Evolutionary conservation across 2,797 vertebrate species (phyloP).

Genomic region (Ibycter americanus): DNA sequence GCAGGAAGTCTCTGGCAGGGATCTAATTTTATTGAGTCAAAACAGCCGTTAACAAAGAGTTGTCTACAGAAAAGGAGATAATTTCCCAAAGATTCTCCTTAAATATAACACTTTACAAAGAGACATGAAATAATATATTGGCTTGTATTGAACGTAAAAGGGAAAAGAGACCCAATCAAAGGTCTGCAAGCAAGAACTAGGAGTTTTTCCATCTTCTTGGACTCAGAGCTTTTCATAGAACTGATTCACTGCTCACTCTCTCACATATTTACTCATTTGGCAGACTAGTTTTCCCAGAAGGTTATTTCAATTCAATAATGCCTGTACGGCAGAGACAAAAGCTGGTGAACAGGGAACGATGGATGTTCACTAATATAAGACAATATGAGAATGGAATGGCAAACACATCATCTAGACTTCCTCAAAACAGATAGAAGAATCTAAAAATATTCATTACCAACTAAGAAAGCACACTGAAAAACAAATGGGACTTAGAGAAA

Average conservation of each 20-base stretch:
- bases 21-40: conserved; percentile 22
- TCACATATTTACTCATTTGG: conserved; percentile 55
- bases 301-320: conserved; percentile 26
- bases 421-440: conserved; percentile 5
- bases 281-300: conserved; percentile 34
- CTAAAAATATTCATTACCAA: conserved; percentile 3
- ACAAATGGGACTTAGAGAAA: background rate
- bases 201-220: background rate
- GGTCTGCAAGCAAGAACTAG: background rate
- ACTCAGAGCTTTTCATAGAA: conserved; percentile 21
- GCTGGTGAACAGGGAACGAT: conserved; percentile 26
- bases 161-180: background rate
- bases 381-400: conserved; percentile 35
- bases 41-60: background rate
- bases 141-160: background rate
- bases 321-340: conserved; percentile 46
- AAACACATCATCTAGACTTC: background rate
- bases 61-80: background rate
- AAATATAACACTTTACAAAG: background rate
- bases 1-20: background rate
- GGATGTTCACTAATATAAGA: background rate
- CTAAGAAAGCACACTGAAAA: background rate
- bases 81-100: background rate
- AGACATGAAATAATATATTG: background rate
- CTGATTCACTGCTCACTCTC: background rate